Conservation (phyloP, 2,888 invertebrate genomes). For the Dynastes maya region DNA sequence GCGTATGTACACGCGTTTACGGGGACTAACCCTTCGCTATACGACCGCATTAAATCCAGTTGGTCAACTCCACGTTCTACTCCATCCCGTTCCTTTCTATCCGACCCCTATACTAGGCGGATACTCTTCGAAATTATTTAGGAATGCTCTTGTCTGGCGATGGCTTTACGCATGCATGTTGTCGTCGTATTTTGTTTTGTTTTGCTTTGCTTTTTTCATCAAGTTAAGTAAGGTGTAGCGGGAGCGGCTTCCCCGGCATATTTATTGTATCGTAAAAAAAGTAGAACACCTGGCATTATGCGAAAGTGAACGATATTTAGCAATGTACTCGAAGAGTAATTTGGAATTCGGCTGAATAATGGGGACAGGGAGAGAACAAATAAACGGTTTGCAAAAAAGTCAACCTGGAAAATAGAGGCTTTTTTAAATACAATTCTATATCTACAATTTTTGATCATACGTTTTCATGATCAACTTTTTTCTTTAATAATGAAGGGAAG, state of each 20-base stretch:
- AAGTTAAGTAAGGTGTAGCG: slow-evolving; percentile 40
- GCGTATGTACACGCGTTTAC: slow-evolving; percentile 45
- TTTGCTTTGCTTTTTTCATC: slow-evolving; percentile 25
- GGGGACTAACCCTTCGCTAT: slow-evolving; percentile 48
- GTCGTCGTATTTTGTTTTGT: slow-evolving; percentile 1
- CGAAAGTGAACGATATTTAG: slow-evolving; percentile 6
- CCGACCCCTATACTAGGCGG: slow-evolving; percentile 20
- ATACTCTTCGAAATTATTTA: slow-evolving; percentile 42
- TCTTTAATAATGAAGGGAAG: too few relatives aligned
- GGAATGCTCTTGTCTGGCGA: slow-evolving; percentile 31
- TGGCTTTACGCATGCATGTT: slow-evolving; percentile 8
- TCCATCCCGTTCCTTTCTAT: background rate
- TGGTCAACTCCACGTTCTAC: slow-evolving; percentile 39
- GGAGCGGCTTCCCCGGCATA: slow-evolving; percentile 5
- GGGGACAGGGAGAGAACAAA: too few relatives aligned
- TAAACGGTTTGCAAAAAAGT: too few relatives aligned
- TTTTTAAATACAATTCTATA: too few relatives aligned
- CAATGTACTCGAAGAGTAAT: slow-evolving; percentile 1
- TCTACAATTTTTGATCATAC: too few relatives aligned
- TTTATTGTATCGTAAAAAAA: slow-evolving; percentile 26
- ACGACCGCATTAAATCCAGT: slow-evolving; percentile 46
- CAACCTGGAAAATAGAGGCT: too few relatives aligned
- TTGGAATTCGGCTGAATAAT: background rate
- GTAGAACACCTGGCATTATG: slow-evolving; percentile 6
- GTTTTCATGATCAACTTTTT: too few relatives aligned